Conservation (phyloP, 2,113 vertebrate species). For the Fulica atra region DNA sequence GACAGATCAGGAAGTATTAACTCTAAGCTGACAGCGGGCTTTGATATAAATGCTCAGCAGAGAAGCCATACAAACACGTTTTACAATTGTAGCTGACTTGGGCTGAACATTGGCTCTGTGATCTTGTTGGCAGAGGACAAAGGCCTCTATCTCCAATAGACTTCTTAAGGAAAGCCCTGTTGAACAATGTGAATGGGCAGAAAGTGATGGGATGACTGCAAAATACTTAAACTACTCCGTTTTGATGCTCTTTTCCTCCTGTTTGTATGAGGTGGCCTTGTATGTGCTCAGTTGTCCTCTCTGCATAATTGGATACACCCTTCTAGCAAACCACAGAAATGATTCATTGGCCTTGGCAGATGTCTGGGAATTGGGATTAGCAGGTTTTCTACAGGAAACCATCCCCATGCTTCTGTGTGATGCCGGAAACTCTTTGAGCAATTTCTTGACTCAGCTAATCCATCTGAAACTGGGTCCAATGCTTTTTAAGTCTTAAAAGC, state of each 20-base stretch:
- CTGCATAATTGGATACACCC: too few species aligned
- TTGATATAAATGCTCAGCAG: background rate
- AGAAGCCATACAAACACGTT: background rate
- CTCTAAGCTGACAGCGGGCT: background rate
- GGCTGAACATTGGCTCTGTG: background rate
- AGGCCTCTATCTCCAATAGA: background rate
- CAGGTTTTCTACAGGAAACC: background rate
- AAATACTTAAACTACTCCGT: background rate
- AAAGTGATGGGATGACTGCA: background rate
- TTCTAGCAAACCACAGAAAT: background rate
- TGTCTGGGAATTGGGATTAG: background rate
- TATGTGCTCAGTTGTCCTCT: fast-evolving
- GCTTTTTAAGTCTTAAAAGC: background rate
- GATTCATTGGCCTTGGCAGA: background rate
- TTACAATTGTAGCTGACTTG: background rate
- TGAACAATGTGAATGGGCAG: background rate
- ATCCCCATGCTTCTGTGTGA: background rate
- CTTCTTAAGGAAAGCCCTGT: background rate
- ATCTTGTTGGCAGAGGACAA: background rate
- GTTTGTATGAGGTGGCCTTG: background rate
- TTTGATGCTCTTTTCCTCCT: background rate
- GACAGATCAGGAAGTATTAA: background rate
- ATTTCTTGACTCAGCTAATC: background rate
- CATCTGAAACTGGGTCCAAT: background rate
- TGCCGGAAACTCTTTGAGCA: background rate